Evolutionary conservation across 2,797 vertebrate genomes (phyloP), one percentile per base, ranked within the genome.

Genomic region (Rhinoraja longicauda): DNA sequence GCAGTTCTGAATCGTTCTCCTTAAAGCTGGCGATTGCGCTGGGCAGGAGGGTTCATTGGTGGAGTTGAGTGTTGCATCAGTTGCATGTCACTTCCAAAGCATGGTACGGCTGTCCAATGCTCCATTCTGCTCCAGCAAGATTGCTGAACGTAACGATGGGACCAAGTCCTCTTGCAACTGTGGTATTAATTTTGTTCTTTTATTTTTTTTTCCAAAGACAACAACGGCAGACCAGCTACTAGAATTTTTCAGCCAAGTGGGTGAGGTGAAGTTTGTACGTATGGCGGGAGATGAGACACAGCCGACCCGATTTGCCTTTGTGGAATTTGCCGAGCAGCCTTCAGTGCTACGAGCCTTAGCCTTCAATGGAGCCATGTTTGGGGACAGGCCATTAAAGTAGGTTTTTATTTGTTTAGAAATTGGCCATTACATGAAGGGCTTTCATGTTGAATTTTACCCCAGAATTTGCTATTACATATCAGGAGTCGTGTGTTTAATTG

Each of bases 231-330:
- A 99, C 94, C 99, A 99, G 95, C 97, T 99, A 93, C 95, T 99
- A 94, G 98, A 99, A 95, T 99, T 99, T 93, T 99, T 99, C 95
- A 98, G 98, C 95, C 98, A 98, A 96, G 99, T 99, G 94, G 99
- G 99, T 93, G 98, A 99, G 91, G 99, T 99, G 1, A 98, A 99
- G 96, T 99, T 99, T 95, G 99, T 99, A 82, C 97, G 99, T 81
- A 99, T 99, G 99, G 99, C 99, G 0, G 99, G 99, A 93, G 99
- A 99, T 93, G 99, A 99, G 96, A 99, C 98, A 0, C 99, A 99
- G 94, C 98, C 99, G 64, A 99, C 99, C 0, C 96, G 99, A 53
- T 99, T 99, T 94, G 99, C 99, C 95, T 99, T 99, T 93, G 98
- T 99, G 72, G 98, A 99, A 96, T 99, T 99, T 94, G 96, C 98